These are phyloP conservation scores for Eilema depressum DNA, from an alignment of 2,888 invertebrate species.

Conservation along the genomic window DNA sequence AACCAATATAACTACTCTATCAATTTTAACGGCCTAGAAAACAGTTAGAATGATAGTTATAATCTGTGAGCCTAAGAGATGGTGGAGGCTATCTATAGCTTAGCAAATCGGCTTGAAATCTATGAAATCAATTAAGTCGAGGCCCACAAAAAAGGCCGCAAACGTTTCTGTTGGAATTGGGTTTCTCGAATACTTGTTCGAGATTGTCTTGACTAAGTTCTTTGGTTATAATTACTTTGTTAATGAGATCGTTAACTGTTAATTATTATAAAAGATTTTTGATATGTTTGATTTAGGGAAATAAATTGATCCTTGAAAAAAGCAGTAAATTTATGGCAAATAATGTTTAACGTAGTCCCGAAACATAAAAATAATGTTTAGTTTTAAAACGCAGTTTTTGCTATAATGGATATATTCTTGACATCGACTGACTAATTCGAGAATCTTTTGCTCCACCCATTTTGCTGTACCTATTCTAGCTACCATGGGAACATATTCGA, in stretches of 20 bases:
- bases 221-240: neutral
- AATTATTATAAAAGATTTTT: neutral
- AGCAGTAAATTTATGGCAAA: no score
- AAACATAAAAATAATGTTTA: no score
- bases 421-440: no score
- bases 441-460: no score
- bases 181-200: conserved; percentile 14
- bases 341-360: no score
- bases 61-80: conserved; percentile 21
- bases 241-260: conserved; percentile 5
- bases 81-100: conserved; percentile 21
- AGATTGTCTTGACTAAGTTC: neutral
- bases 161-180: conserved; percentile 19
- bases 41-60: conserved; percentile 19
- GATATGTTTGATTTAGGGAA: neutral
- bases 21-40: conserved; percentile 17
- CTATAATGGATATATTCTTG: no score
- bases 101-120: conserved; percentile 38
- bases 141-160: conserved; percentile 26
- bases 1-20: conserved; percentile 16
- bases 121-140: conserved; percentile 41
- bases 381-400: no score
- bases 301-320: neutral
- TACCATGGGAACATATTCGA: no score
- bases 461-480: no score